Evolutionary conservation across 2,113 vertebrate genomes (phyloP), one percentile per base, ranked within the genome.

Genomic region (Brachirus orientalis): DNA sequence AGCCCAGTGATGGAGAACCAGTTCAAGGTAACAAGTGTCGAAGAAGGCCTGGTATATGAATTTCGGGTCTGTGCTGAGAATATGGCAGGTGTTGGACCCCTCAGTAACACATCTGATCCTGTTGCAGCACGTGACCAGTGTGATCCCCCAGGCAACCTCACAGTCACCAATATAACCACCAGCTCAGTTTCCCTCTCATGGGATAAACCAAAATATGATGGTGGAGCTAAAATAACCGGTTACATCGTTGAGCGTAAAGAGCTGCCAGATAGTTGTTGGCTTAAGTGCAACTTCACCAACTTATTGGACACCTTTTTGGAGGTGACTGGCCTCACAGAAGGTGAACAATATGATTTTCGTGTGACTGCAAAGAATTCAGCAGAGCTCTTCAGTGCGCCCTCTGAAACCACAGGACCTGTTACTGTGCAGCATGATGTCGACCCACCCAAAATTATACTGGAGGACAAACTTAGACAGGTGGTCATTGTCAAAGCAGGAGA

Each of bases 271-370:
- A 95, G 94, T 37, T 95, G 96, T 63, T 99, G 98, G 98, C 91
- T 99, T 18, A 99, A 99, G 75, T 98, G 96, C 83, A 99, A 98
- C 86, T 99, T 96, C 83, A 96, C 95, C 47, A 98, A 95, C 51
- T 81, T 99, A 48, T 93, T 94, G 87, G 97, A 98, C 88, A 99
- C 95, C 38, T 98, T 89, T 80, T 95, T 98, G 65, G 96, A 99
- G 48, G 94, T 98, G 58, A 95, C 95, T 67, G 95, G 94, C 72
- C 96, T 99, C 44, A 95, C 92, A 45, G 98, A 98, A 92, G 95
- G 94, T 78, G 94, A 95, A 60, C 88, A 95, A 79, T 99, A 99
- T 56, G 96, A 99, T 83, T 99, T 99, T 90, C 95, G 62, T 43
- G 93, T 98, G 46, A 96, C 95, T 85, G 96, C 98, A 84, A 99